Percentiles rank a stretch among this genome's conserved stretches.
phyloP scores from a whole-genome alignment of 2,888 invertebrate genomes.

The Ochropleura plecta region DNA sequence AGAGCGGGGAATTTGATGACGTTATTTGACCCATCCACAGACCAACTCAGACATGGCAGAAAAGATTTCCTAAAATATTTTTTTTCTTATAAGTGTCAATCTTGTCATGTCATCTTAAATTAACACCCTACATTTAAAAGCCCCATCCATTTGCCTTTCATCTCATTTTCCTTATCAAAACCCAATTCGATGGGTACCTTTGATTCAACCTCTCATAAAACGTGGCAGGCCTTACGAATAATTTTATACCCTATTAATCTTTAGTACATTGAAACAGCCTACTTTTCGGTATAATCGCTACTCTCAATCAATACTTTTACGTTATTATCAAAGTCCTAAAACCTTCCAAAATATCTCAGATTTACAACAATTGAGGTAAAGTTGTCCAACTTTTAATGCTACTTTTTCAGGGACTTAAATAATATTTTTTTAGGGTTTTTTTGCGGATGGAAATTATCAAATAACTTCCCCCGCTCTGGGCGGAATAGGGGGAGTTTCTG shows the following conservation, averaged over 20 bases:
- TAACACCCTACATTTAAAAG: neutral
- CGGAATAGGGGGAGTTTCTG: too few species aligned
- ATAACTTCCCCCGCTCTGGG: too few species aligned
- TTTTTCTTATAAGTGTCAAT: slow-evolving; percentile 3
- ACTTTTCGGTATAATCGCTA: slow-evolving; percentile 50
- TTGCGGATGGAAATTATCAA: too few species aligned
- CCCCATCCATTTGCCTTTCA: neutral
- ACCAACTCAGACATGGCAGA: too few species aligned
- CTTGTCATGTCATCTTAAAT: neutral
- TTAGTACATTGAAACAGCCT: slow-evolving; percentile 57
- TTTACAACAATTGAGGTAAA: slow-evolving; percentile 47
- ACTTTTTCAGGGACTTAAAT: slow-evolving; percentile 37
- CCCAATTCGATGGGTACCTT: slow-evolving; percentile 18
- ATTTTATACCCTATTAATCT: slow-evolving; percentile 70
- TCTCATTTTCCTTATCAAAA: slow-evolving; percentile 11
- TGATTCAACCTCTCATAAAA: slow-evolving; percentile 9
- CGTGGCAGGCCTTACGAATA: slow-evolving; percentile 48
- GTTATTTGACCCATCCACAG: too few species aligned
- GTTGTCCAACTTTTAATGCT: slow-evolving; percentile 39
- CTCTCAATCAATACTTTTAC: slow-evolving; percentile 52
- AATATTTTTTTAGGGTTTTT: slow-evolving; percentile 52
- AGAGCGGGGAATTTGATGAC: too few species aligned
- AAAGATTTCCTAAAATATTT: too few species aligned
- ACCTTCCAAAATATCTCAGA: slow-evolving; percentile 34
- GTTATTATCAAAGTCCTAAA: slow-evolving; percentile 30